A percentile compares a stretch with the other conserved stretches of the same genome.
These are phyloP conservation scores for Rhinogobius similis DNA, from an alignment of 2,113 vertebrate genomes.

Conservation along the genomic window DNA sequence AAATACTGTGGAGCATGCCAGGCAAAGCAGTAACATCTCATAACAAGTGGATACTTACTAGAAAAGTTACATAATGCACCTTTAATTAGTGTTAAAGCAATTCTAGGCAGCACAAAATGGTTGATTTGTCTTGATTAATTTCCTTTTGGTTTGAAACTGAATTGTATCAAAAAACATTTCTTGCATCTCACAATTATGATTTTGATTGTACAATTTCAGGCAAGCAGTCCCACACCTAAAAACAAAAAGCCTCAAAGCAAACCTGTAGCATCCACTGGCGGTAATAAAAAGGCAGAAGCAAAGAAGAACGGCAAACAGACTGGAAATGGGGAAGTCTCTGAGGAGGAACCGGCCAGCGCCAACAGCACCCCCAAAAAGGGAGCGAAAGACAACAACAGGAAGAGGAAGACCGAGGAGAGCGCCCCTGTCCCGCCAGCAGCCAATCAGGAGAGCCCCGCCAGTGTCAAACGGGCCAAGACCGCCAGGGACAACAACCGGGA, in stretches of 20 bases:
- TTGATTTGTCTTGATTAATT: no score
- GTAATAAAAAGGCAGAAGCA: slow-evolving; percentile 84
- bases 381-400: slow-evolving; percentile 84
- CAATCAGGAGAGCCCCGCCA: slow-evolving; percentile 85
- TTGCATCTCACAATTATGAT: no score
- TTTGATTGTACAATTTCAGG: no score
- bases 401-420: slow-evolving; percentile 88
- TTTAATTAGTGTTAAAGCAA: no score
- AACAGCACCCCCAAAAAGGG: slow-evolving; percentile 88
- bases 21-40: no score
- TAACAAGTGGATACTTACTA: no score
- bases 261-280: slow-evolving; percentile 49
- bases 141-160: no score
- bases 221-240: slow-evolving; percentile 92
- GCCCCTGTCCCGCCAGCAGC: slow-evolving; percentile 66
- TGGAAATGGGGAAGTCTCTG: slow-evolving; percentile 81
- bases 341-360: slow-evolving; percentile 86
- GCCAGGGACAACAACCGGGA: slow-evolving; percentile 91
- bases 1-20: no score
- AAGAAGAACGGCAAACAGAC: slow-evolving; percentile 88
- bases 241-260: slow-evolving; percentile 88
- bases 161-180: not conserved
- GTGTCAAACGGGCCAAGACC: slow-evolving; percentile 88
- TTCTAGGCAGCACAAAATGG: no score
- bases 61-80: no score